Evolutionary conservation across 2,797 vertebrate genomes (phyloP).

Genomic region (Scolopax bukidnonensis): DNA sequence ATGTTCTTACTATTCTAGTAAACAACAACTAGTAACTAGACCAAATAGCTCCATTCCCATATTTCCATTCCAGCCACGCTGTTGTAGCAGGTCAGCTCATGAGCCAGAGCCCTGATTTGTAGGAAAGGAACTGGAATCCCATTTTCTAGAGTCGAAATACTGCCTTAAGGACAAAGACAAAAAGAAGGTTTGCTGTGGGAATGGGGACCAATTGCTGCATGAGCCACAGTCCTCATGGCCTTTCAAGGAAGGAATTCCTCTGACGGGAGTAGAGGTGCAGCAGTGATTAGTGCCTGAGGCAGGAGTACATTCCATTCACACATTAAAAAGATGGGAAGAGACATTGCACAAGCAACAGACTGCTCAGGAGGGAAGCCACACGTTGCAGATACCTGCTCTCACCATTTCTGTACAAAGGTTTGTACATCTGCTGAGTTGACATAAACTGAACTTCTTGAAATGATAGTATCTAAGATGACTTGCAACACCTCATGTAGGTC

Average conservation of each 20-base stretch:
- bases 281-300: not conserved
- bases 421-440: not conserved
- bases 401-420: not conserved
- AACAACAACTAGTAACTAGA: conserved; percentile 48
- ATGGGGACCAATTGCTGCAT: not conserved
- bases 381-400: not conserved
- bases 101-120: not conserved
- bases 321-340: not conserved
- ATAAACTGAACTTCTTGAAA: not conserved
- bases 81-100: not conserved
- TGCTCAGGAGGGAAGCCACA: not conserved
- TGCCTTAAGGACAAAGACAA: not conserved
- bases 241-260: not conserved
- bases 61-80: not conserved
- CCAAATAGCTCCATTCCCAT: conserved; percentile 6
- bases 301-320: not conserved
- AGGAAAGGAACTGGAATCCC: not conserved
- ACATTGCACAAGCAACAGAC: not conserved
- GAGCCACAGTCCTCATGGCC: not conserved
- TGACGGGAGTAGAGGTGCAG: not conserved
- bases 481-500: not conserved
- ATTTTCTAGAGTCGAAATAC: not conserved
- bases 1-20: conserved; percentile 59
- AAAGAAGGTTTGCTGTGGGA: not conserved
- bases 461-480: not conserved